phyloP scores from a whole-genome alignment of 2,113 vertebrate species.

The Tragulus kanchil region DNA sequence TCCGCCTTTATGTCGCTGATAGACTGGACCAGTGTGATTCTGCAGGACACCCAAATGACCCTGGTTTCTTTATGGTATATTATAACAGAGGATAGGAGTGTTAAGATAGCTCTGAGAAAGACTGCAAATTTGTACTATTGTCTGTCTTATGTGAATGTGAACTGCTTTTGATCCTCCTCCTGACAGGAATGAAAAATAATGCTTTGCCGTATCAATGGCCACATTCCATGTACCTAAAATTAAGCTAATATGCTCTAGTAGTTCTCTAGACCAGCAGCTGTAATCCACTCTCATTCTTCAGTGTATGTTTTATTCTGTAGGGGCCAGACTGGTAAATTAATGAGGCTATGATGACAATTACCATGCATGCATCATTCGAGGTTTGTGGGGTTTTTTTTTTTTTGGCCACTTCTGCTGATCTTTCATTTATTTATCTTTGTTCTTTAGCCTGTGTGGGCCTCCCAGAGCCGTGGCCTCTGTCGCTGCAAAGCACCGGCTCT shows the following conservation, averaged over 20 bases:
- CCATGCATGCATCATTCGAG: neutral
- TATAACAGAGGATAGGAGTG: neutral
- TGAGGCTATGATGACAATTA: neutral
- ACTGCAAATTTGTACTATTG: neutral
- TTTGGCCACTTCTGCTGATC: too few relatives aligned
- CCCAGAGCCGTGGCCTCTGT: too few relatives aligned
- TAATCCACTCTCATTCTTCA: neutral
- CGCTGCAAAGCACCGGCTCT: too few relatives aligned
- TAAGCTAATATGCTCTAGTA: neutral
- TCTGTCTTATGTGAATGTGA: neutral
- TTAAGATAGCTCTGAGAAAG: neutral
- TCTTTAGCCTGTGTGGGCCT: too few relatives aligned
- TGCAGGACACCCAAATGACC: neutral
- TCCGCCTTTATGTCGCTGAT: neutral
- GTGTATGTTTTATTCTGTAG: constrained; percentile 10
- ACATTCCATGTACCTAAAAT: neutral
- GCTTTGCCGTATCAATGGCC: neutral
- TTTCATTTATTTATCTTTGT: too few relatives aligned
- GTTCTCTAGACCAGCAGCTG: neutral
- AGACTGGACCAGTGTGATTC: neutral
- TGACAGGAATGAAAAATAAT: neutral
- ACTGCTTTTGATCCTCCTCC: neutral
- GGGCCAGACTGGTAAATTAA: neutral
- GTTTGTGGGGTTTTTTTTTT: too few relatives aligned
- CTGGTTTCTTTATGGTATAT: neutral